These are phyloP conservation scores for Junonia oenone DNA, from an alignment of 2,888 invertebrate species.

Conservation along the genomic window DNA sequence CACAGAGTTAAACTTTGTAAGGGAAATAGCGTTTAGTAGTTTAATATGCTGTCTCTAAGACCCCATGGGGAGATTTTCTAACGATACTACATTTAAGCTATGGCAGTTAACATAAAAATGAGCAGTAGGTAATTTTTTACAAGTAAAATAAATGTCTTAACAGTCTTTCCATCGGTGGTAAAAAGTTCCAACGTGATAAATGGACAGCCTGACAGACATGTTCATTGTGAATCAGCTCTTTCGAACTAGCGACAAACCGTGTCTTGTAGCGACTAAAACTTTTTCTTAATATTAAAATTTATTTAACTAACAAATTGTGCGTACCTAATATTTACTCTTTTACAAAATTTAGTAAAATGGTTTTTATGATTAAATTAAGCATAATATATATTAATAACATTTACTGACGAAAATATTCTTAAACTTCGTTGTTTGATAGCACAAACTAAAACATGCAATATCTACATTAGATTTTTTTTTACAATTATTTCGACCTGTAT, in stretches of 20 bases:
- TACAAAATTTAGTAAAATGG: no score
- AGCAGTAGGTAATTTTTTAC: conserved; percentile 10
- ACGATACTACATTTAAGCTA: conserved; percentile 21
- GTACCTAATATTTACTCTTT: no score
- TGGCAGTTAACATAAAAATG: conserved; percentile 22
- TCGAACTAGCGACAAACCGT: conserved; percentile 13
- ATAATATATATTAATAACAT: no score
- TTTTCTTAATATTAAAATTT: no score
- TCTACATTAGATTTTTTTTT: no score
- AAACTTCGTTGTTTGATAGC: no score
- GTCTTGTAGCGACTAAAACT: no score
- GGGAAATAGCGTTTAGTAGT: neutral
- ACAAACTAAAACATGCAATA: no score
- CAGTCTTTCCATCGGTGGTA: conserved; percentile 10
- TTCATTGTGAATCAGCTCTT: conserved; percentile 22
- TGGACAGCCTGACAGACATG: conserved; percentile 17
- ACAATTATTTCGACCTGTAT: no score
- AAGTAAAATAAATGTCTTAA: conserved; percentile 13
- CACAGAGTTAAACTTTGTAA: neutral
- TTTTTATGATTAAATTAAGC: no score
- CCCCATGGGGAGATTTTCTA: conserved; percentile 26
- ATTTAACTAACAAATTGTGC: no score
- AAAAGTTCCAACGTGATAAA: conserved; percentile 20
- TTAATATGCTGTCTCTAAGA: conserved; percentile 7
- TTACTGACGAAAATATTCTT: no score